Conservation (phyloP, 2,113 vertebrate genomes). For the Apteryx owenii region DNA sequence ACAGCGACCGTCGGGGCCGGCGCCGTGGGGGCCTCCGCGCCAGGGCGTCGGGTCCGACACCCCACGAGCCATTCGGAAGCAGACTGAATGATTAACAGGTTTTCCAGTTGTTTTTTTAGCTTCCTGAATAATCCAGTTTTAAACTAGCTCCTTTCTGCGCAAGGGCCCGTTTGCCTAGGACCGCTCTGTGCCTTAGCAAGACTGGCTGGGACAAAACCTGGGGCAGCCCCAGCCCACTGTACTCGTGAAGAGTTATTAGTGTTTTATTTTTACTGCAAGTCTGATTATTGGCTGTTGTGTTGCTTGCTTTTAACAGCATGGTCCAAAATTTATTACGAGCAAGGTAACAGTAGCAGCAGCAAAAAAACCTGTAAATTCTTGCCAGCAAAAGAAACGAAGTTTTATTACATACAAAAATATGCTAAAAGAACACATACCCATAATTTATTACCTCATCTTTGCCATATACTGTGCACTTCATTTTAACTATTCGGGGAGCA, state of each 20-base stretch:
- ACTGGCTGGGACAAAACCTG: fast-evolving
- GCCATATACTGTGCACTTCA: background rate
- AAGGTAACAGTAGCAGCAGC: background rate
- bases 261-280: background rate
- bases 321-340: background rate
- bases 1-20: too few species aligned
- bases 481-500: constrained; percentile 12
- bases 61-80: too few species aligned
- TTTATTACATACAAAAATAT: constrained; percentile 46
- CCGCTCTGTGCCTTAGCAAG: background rate
- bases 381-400: constrained; percentile 45
- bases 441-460: constrained; percentile 19
- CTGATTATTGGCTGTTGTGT: background rate
- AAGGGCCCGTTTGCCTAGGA: background rate
- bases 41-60: too few species aligned
- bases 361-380: constrained; percentile 30
- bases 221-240: background rate
- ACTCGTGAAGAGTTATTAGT: background rate
- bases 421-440: constrained; percentile 27
- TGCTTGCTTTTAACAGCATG: background rate
- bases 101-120: too few species aligned
- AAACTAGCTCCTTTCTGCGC: background rate
- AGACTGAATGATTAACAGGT: too few species aligned
- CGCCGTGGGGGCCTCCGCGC: too few species aligned
- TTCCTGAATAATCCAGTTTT: background rate